These are phyloP conservation scores for Lithodes maja DNA, from an alignment of 2,888 invertebrate genomes.

Conservation along the genomic window DNA sequence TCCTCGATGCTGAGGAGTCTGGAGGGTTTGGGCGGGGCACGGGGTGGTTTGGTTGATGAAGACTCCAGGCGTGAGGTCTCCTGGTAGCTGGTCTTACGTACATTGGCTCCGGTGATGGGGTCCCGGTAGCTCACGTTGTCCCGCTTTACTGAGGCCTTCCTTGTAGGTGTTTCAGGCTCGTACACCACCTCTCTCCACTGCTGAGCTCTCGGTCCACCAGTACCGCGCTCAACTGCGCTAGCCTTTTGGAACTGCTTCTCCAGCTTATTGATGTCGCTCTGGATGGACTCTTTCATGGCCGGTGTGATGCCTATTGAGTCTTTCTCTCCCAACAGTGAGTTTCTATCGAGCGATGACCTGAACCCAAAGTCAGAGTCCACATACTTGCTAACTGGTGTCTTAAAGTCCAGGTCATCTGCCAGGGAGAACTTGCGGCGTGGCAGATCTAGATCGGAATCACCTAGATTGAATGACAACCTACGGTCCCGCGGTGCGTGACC, in stretches of 20 bases:
- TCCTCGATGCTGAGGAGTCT: constrained; percentile 56
- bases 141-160: constrained; percentile 40
- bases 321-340: neutral
- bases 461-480: constrained; percentile 38
- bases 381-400: constrained; percentile 31
- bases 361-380: constrained; percentile 36
- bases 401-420: constrained; percentile 21
- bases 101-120: constrained; percentile 42
- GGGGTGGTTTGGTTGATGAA: constrained; percentile 39
- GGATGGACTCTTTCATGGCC: constrained; percentile 13
- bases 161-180: constrained; percentile 23
- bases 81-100: constrained; percentile 47
- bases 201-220: constrained; percentile 12
- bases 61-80: constrained; percentile 50
- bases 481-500: constrained; percentile 11
- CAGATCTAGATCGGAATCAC: constrained; percentile 3
- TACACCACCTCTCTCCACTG: constrained; percentile 31
- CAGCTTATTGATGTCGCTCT: constrained; percentile 41
- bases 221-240: constrained; percentile 27
- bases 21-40: constrained; percentile 40
- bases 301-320: constrained; percentile 14
- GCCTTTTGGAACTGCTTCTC: constrained; percentile 45
- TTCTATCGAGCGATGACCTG: constrained; percentile 10
- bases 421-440: constrained; percentile 40
- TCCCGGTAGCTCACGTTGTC: constrained; percentile 44